Base-by-base conservation (phyloP, 2,113 vertebrate species). In the Sclerurus mexicanus region DNA sequence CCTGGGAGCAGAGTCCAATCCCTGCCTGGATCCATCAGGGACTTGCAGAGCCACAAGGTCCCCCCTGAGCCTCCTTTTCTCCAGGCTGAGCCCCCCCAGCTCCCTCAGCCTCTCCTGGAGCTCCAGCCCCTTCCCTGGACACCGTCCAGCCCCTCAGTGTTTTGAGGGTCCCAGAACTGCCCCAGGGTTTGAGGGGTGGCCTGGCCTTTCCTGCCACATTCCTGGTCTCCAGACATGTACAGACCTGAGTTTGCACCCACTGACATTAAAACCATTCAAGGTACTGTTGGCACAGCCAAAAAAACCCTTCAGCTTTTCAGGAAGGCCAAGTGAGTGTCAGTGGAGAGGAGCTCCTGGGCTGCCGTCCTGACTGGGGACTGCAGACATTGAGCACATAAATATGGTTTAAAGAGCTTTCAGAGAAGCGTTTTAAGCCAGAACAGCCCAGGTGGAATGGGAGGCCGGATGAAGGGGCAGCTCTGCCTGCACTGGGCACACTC, bases 81-180 rank as follows among this genome's bases (percentile, higher is more conserved):
- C 47, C 64, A 87, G 63, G 19, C 47, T 71, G 12, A 87, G 85
- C 56, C 47, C 56, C 16, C 2, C 44, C 64, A 69, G 47, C 47
- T 69, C 28, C 47, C 66, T 71, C 66, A 63, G 74, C 28, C 1
- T 0, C 56, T 69, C 28, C 47, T n/a, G 55, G 23, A 12, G 55
- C 40, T 78, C 28, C 39, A 71, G 64, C 1, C 73, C 53, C 6
- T 44, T 0, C 40, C 2, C 75, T 71, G 56, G 10, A 4, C 56
- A 24, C 0, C 0, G 19, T 79, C 58, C 49, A 79, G 49, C n/a
- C 40, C 40, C 49, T 72, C 33, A 1, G 1, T 3, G 30, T 21
- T 3, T 6, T 35, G 49, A 9, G 11, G 28, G 25, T 10, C 21
- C n/a, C 37, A 64, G 14, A 56, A 64, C 13, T 49, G 24, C 12